Conservation (phyloP, 2,113 vertebrate genomes). For the Nettapus auritus region DNA sequence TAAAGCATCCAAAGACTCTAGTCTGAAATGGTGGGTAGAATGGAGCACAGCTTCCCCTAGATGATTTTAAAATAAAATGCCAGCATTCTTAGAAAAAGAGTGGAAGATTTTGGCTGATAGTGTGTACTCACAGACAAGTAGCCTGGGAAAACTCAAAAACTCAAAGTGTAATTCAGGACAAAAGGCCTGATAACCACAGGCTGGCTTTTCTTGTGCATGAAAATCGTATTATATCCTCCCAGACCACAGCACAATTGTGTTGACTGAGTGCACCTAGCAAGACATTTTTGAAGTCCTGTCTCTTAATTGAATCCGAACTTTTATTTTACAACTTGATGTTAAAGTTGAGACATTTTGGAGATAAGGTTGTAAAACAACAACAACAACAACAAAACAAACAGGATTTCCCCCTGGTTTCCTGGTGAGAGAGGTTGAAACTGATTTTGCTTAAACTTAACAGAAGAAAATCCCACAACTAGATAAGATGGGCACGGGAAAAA, state of each 20-base stretch:
- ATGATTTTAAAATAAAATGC: background rate
- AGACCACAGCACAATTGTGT: background rate
- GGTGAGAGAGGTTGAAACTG: background rate
- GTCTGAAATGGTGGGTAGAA: background rate
- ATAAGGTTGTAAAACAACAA: background rate
- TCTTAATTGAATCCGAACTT: background rate
- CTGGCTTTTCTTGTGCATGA: background rate
- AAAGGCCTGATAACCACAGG: background rate
- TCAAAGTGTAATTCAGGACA: background rate
- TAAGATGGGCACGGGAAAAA: background rate
- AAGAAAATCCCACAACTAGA: background rate
- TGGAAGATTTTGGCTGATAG: background rate
- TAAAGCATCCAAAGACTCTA: rapidly evolving
- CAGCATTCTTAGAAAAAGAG: background rate
- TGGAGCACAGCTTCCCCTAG: background rate
- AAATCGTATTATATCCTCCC: background rate
- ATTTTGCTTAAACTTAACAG: background rate
- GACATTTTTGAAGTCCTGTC: background rate
- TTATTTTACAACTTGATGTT: background rate
- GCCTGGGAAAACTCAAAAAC: background rate
- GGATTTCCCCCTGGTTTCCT: background rate
- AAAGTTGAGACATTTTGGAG: background rate
- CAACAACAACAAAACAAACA: background rate
- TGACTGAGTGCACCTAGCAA: background rate
- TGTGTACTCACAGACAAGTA: background rate